Conservation (phyloP, 1,140 invertebrate genomes). For the Euura lappo region DNA sequence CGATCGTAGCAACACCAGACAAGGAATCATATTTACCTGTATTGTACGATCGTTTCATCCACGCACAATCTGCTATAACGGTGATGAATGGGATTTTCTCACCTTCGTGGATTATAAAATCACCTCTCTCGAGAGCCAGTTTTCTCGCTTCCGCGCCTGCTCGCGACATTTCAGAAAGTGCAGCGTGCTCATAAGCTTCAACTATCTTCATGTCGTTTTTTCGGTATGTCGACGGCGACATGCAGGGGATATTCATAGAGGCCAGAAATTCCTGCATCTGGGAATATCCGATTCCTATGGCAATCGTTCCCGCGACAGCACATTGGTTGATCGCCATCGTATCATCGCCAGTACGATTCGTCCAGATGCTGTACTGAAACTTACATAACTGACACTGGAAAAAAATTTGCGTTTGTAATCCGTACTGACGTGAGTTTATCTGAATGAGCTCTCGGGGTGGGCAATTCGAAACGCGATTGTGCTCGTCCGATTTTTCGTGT, state of each 20-base stretch:
- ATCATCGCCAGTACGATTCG: conserved; percentile 25
- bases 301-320: conserved; percentile 31
- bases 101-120: conserved; percentile 23
- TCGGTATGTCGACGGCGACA: conserved; percentile 35
- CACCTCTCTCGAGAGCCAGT: conserved; percentile 26
- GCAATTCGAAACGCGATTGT: conserved; percentile 22
- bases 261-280: conserved; percentile 38
- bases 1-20: conserved; percentile 38
- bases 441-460: conserved; percentile 21
- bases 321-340: conserved; percentile 30
- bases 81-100: conserved; percentile 28
- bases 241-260: conserved; percentile 37
- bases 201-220: conserved; percentile 25
- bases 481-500: conserved; percentile 16
- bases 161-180: conserved; percentile 35
- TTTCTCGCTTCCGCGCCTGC: conserved; percentile 28
- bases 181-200: conserved; percentile 26
- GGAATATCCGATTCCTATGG: conserved; percentile 36
- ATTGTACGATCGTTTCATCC: conserved; percentile 39
- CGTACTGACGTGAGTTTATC: conserved; percentile 13
- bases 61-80: conserved; percentile 42
- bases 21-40: conserved; percentile 34
- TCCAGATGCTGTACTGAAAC: conserved; percentile 22
- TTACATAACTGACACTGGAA: conserved; percentile 32
- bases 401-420: conserved; percentile 21